phyloP scores from a whole-genome alignment of 2,113 vertebrate species.

The Choloepus hoffmanni region DNA sequence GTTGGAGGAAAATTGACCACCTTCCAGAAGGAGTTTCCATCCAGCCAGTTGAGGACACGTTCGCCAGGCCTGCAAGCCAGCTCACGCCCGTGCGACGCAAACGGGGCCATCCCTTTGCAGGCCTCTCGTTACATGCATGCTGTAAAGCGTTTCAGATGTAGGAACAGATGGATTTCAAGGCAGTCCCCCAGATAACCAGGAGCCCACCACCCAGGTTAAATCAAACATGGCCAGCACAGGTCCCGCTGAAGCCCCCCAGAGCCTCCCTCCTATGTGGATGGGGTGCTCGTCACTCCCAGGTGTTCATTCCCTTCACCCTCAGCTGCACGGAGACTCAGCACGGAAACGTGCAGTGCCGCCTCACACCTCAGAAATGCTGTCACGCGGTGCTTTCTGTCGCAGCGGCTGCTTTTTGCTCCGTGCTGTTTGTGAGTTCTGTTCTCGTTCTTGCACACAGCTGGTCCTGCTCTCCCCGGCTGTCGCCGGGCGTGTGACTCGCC shows the following conservation, averaged over 20 bases:
- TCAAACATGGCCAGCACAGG: fast-evolving
- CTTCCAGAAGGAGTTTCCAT: neutral
- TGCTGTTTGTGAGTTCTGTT: fast-evolving
- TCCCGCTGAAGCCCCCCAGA: neutral
- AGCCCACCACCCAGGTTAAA: neutral
- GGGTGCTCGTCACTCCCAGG: neutral
- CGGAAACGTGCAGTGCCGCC: too few relatives aligned
- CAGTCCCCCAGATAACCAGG: neutral
- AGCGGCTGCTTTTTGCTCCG: neutral
- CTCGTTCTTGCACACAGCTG: fast-evolving
- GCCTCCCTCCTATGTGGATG: neutral
- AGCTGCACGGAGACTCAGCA: fast-evolving
- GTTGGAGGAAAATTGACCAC: neutral
- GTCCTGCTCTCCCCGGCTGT: neutral
- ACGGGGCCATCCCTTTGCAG: neutral
- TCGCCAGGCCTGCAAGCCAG: neutral
- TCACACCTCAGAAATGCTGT: neutral
- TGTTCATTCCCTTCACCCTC: neutral
- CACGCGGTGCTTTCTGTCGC: neutral
- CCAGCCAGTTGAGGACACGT: fast-evolving
- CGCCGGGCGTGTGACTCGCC: neutral
- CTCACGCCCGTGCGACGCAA: fast-evolving
- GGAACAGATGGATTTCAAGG: neutral
- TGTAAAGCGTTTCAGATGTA: neutral
- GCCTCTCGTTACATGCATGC: neutral